These are phyloP conservation scores for Zeus faber DNA, from an alignment of 2,113 vertebrate genomes.

Conservation along the genomic window DNA sequence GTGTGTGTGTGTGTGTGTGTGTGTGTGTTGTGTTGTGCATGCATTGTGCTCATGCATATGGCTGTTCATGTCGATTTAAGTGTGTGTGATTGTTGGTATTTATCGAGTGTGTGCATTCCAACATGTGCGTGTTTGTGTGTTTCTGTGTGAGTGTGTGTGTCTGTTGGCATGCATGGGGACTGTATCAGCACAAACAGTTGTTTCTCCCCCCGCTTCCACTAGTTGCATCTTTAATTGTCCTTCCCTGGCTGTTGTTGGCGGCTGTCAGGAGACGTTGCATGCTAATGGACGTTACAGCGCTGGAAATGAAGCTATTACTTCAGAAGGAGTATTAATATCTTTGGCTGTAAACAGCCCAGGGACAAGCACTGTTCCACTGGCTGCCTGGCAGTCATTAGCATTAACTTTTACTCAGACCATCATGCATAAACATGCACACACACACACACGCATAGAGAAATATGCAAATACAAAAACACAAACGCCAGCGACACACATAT, in stretches of 20 bases:
- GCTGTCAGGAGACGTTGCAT: slow-evolving; percentile 57
- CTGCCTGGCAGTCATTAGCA: slow-evolving; percentile 28
- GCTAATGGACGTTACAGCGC: slow-evolving; percentile 85
- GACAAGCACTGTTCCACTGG: slow-evolving; percentile 24
- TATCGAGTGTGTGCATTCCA: not conserved
- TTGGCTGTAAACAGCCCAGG: slow-evolving; percentile 64
- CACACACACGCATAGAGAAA: slow-evolving; percentile 20
- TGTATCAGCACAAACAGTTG: slow-evolving; percentile 24
- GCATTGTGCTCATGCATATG: no score
- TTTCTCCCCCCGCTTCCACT: slow-evolving; percentile 62
- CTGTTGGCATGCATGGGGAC: not conserved
- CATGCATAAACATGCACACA: not conserved
- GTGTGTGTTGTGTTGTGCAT: not conserved
- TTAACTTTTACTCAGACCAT: slow-evolving; percentile 8
- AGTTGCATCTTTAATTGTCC: slow-evolving; percentile 90
- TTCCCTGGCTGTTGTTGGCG: slow-evolving; percentile 75
- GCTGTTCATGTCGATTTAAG: not conserved
- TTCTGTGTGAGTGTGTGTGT: not conserved
- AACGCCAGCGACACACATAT: no score
- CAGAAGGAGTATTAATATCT: slow-evolving; percentile 82
- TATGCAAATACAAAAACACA: slow-evolving; percentile 15
- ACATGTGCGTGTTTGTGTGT: not conserved
- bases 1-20: not conserved
- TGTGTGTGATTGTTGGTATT: not conserved
- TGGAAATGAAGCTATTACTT: slow-evolving; percentile 88